These are phyloP conservation scores for Dermatophagoides farinae DNA, from an alignment of 1,140 invertebrate genomes.

Conservation along the genomic window DNA sequence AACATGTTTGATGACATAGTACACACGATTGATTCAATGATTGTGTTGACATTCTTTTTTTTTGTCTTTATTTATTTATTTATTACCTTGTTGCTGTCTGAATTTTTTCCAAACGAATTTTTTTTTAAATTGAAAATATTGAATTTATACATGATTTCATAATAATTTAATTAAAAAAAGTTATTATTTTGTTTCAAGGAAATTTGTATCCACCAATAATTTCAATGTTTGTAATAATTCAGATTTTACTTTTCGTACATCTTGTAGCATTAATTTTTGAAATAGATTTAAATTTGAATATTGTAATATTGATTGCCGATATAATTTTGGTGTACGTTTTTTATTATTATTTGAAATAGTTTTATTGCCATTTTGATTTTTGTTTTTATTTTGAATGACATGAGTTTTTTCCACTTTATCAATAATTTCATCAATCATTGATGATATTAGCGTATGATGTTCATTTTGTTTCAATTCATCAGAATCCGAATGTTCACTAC, in stretches of 20 bases:
- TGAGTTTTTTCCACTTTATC: neutral
- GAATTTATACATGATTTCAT: too few relatives aligned
- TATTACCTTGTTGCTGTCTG: too few relatives aligned
- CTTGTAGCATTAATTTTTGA: slow-evolving; percentile 7
- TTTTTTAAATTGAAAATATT: too few relatives aligned
- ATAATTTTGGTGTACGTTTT: neutral
- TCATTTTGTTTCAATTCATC: neutral
- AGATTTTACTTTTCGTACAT: neutral
- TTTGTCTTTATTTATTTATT: too few relatives aligned
- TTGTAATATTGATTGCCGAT: neutral
- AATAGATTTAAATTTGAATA: neutral
- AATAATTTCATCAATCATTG: neutral
- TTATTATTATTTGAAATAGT: neutral
- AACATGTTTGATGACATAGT: too few relatives aligned
- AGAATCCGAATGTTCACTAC: neutral
- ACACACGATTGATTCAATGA: too few relatives aligned
- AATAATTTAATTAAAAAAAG: too few relatives aligned
- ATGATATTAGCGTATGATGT: neutral
- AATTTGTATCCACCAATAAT: neutral
- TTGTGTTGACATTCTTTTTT: too few relatives aligned
- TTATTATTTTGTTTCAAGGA: neutral
- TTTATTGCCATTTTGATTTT: neutral
- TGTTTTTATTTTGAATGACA: neutral
- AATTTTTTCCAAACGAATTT: too few relatives aligned
- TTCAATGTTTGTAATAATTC: neutral